Evolutionary conservation across 2,888 invertebrate genomes (phyloP).

Genomic region (Hedya salicella): DNA sequence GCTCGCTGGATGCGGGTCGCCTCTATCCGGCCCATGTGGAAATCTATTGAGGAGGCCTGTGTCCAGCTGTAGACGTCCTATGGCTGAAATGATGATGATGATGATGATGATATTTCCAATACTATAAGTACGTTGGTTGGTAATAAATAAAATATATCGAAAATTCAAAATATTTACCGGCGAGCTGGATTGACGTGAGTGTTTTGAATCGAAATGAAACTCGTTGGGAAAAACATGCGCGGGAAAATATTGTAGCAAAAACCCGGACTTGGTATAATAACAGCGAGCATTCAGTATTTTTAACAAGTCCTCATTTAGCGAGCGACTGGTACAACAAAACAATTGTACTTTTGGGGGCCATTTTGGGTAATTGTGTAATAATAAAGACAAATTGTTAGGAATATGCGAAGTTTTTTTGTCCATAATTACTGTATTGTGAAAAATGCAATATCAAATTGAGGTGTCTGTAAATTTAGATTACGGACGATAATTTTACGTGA

Average conservation of each 20-base stretch:
- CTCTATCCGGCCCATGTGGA: too few species aligned
- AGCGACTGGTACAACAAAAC: neutral
- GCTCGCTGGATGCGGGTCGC: too few species aligned
- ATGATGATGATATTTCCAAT: too few species aligned
- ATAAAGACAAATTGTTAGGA: neutral
- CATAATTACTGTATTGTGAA: too few species aligned
- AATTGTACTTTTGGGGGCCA: neutral
- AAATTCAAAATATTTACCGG: constrained; percentile 1
- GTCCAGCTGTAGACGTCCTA: too few species aligned
- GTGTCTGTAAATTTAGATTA: too few species aligned
- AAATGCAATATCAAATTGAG: too few species aligned
- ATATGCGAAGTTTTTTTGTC: too few species aligned
- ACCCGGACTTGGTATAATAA: neutral
- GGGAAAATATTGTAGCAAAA: neutral
- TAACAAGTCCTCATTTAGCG: neutral
- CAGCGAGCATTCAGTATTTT: neutral
- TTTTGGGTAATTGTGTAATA: neutral
- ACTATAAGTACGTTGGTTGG: too few species aligned
- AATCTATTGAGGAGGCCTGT: too few species aligned
- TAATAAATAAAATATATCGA: neutral
- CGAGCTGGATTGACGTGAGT: neutral
- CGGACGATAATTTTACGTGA: too few species aligned
- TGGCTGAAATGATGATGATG: too few species aligned
- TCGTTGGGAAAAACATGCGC: neutral
- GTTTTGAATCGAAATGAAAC: neutral